Conservation (phyloP, 2,888 invertebrate genomes). For the Rhagium mordax region DNA sequence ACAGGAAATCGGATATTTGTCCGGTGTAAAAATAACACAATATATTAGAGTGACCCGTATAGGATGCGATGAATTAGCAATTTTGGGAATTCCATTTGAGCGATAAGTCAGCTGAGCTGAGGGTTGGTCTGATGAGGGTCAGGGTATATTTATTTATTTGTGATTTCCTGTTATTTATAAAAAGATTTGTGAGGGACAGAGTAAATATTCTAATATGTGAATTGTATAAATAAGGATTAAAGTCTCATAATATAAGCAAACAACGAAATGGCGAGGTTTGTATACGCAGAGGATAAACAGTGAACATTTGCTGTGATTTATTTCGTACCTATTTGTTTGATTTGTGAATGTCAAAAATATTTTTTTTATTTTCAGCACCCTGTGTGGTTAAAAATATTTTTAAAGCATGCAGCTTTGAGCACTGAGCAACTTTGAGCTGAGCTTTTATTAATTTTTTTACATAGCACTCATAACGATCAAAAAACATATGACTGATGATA, state of each 20-base stretch:
- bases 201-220: not conserved
- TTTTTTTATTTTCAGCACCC: no score
- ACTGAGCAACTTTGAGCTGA: no score
- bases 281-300: not conserved
- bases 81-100: constrained; percentile 5
- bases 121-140: constrained; percentile 18
- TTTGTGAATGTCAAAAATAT: no score
- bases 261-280: not conserved
- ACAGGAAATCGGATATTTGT: not conserved
- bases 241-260: not conserved
- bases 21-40: not conserved
- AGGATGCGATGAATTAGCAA: constrained; percentile 12
- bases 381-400: no score
- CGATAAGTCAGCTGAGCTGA: not conserved
- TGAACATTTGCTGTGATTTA: no score
- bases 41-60: not conserved
- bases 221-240: not conserved
- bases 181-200: not conserved
- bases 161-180: constrained; percentile 10
- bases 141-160: constrained; percentile 10
- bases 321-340: no score
- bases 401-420: no score
- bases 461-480: no score
- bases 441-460: no score
- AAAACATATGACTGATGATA: no score